Conservation (phyloP, 2,888 invertebrate genomes). For the Drosophila emarginata region DNA sequence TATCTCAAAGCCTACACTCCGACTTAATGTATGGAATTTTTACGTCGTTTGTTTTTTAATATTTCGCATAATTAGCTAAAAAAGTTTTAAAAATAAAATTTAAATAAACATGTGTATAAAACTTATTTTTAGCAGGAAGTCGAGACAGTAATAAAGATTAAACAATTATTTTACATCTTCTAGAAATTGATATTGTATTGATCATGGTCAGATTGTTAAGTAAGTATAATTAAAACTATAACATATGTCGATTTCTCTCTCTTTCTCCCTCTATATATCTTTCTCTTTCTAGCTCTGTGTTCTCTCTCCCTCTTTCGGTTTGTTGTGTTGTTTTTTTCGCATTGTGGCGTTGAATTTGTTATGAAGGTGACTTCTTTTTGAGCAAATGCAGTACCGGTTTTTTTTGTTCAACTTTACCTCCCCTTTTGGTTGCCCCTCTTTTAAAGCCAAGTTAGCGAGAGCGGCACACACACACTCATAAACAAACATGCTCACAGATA, state of each 20-base stretch:
- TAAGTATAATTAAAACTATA: slow-evolving; percentile 32
- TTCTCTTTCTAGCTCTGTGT: slow-evolving; percentile 6
- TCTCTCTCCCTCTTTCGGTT: slow-evolving; percentile 1
- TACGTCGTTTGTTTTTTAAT: neutral
- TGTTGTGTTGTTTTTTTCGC: slow-evolving; percentile 34
- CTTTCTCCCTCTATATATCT: slow-evolving; percentile 6
- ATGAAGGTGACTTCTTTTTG: slow-evolving; percentile 77
- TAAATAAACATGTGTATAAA: too few relatives aligned
- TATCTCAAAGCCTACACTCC: neutral
- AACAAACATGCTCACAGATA: slow-evolving; percentile 1
- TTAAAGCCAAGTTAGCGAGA: slow-evolving; percentile 25
- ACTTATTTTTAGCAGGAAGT: neutral
- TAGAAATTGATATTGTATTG: neutral
- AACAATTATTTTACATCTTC: neutral
- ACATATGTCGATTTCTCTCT: slow-evolving; percentile 25
- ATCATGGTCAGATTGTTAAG: neutral
- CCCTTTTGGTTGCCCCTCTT: slow-evolving; percentile 5
- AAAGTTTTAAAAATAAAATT: neutral
- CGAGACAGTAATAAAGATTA: neutral
- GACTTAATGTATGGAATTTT: neutral
- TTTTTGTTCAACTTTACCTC: slow-evolving; percentile 26
- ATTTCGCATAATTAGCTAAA: neutral
- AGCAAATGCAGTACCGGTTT: slow-evolving; percentile 76
- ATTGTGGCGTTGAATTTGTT: slow-evolving; percentile 49
- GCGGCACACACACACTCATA: slow-evolving; percentile 23